These are phyloP conservation scores for Plutomurus gul DNA, from an alignment of 1,140 invertebrate genomes.

Conservation along the genomic window DNA sequence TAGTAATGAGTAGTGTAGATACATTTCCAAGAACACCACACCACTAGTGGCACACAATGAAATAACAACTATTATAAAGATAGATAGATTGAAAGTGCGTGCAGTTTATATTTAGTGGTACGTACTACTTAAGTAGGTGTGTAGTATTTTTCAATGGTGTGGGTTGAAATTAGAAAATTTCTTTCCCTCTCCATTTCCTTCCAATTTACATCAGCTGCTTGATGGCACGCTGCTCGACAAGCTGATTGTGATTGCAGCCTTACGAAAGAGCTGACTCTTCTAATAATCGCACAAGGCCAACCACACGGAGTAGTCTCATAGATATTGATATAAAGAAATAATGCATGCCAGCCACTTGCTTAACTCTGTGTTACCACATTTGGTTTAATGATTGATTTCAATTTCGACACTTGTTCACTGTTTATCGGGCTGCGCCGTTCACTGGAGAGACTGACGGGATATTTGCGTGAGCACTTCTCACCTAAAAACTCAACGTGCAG, in stretches of 20 bases:
- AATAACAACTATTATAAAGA: neutral
- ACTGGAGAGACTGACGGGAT: slow-evolving; percentile 17
- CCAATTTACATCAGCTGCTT: slow-evolving; percentile 5
- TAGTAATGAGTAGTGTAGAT: too few relatives aligned
- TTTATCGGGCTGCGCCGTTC: neutral
- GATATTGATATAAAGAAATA: neutral
- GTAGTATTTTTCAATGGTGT: neutral
- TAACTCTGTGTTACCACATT: too few relatives aligned
- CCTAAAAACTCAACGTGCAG: neutral
- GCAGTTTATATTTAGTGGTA: slow-evolving; percentile 19
- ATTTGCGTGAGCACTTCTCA: slow-evolving; percentile 29
- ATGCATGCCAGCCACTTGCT: too few relatives aligned
- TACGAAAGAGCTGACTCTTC: neutral
- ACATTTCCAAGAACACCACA: too few relatives aligned
- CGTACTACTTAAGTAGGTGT: neutral
- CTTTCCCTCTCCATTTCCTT: slow-evolving; percentile 2
- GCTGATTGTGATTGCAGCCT: neutral
- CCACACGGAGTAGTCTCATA: neutral
- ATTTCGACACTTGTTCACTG: slow-evolving; percentile 30
- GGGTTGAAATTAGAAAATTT: slow-evolving; percentile 24
- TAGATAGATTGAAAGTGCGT: slow-evolving; percentile 8
- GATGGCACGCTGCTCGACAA: too few relatives aligned
- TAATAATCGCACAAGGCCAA: neutral
- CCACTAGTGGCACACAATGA: too few relatives aligned
- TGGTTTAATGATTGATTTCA: slow-evolving; percentile 31